Percentiles rank a stretch among this genome's conserved stretches.
phyloP scores from a whole-genome alignment of 2,113 vertebrate species.

The Stigmatopora nigra region DNA sequence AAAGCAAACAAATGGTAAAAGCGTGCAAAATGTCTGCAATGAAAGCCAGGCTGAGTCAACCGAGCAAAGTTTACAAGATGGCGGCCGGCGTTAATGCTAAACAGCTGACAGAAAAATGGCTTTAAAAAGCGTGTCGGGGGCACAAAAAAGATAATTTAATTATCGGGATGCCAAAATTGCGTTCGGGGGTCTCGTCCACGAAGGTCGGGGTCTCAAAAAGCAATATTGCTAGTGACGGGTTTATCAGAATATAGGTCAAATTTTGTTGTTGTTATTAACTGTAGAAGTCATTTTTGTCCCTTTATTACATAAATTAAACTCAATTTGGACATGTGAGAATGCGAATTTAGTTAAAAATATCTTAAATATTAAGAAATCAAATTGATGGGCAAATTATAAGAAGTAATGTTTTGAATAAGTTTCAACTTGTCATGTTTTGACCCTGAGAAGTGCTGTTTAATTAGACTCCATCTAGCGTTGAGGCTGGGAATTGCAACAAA shows the following conservation, averaged over 20 bases:
- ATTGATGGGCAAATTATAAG: no score
- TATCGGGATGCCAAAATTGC: background rate
- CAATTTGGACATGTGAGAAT: no score
- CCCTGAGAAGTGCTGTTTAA: no score
- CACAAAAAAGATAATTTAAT: background rate
- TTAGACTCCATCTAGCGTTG: no score
- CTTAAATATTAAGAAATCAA: no score
- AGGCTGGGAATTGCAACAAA: no score
- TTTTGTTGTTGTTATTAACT: no score
- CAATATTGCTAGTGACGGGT: background rate
- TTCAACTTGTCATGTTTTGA: no score
- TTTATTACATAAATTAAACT: no score
- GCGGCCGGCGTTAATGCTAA: slow-evolving; percentile 82
- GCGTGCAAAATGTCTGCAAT: slow-evolving; percentile 93
- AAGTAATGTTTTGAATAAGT: no score
- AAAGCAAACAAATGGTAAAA: slow-evolving; percentile 98
- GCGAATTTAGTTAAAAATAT: no score
- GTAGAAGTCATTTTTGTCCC: no score
- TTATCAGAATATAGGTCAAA: background rate
- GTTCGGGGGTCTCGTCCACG: background rate
- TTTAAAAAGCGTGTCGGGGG: background rate
- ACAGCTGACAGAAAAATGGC: slow-evolving; percentile 72
- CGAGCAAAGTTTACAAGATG: slow-evolving; percentile 92
- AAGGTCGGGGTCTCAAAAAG: background rate
- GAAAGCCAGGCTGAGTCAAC: slow-evolving; percentile 98